A percentile compares a stretch with the other conserved stretches of the same genome.
Evolutionary conservation across 64 coral and sea anemone genomes (phyloP).

Genomic region (Stichodactyla mertensii): DNA sequence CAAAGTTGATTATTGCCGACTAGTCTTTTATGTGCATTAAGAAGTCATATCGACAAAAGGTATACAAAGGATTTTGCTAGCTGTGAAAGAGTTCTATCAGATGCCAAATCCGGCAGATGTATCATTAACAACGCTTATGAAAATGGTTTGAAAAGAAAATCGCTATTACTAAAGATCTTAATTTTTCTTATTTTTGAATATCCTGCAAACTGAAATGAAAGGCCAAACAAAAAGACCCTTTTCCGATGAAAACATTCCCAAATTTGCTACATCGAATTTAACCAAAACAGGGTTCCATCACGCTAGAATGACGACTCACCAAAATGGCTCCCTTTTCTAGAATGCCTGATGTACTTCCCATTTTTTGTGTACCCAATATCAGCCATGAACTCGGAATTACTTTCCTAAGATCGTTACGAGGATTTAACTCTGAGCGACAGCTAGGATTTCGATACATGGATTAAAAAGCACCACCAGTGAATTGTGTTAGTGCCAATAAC

Average conservation of each 20-base stretch:
- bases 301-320: background rate
- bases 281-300: background rate
- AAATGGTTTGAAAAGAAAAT: too few relatives aligned
- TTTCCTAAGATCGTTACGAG: background rate
- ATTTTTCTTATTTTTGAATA: background rate
- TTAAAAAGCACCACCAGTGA: background rate
- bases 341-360: background rate
- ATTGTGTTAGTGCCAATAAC: background rate
- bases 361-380: background rate
- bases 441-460: background rate
- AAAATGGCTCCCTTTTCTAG: background rate
- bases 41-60: too few relatives aligned
- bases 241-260: background rate
- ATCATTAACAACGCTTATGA: too few relatives aligned
- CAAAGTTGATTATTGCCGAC: too few relatives aligned
- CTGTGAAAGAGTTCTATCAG: too few relatives aligned
- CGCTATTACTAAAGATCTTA: too few relatives aligned
- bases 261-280: background rate
- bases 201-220: background rate
- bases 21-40: too few relatives aligned
- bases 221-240: background rate
- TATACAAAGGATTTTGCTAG: too few relatives aligned
- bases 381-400: background rate
- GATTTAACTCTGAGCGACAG: background rate
- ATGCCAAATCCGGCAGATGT: too few relatives aligned